Evolutionary conservation across 2,888 invertebrate species (phyloP).

Genomic region (Sclerodermus sp.): DNA sequence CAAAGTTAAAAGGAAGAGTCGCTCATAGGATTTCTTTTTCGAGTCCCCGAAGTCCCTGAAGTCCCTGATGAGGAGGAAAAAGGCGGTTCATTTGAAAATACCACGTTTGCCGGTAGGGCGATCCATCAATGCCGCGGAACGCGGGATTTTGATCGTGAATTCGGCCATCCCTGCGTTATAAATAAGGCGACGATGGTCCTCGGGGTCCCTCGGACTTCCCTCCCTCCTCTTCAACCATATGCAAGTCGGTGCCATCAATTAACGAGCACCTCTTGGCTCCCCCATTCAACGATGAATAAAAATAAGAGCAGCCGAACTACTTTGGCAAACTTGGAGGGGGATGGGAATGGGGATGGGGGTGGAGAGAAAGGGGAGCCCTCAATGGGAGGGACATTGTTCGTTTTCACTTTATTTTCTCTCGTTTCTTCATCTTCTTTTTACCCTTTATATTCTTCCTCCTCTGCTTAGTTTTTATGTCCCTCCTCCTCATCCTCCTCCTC

Average conservation of each 20-base stretch:
- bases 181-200: constrained; percentile 43
- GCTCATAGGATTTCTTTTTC: too few relatives aligned
- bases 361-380: too few relatives aligned
- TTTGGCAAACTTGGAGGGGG: neutral
- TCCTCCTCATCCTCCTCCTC: constrained; percentile 25
- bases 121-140: constrained; percentile 54
- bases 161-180: constrained; percentile 50
- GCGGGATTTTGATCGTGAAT: constrained; percentile 54
- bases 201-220: constrained; percentile 22
- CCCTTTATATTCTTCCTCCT: constrained; percentile 5
- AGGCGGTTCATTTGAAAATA: constrained; percentile 41
- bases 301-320: constrained; percentile 32
- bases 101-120: constrained; percentile 18
- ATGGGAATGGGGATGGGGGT: constrained; percentile 7
- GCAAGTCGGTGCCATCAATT: constrained; percentile 51
- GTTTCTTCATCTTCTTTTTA: constrained; percentile 1
- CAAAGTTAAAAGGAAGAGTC: neutral
- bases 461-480: constrained; percentile 21
- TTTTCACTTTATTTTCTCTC: constrained; percentile 20
- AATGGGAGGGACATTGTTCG: constrained; percentile 39
- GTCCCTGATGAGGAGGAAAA: constrained; percentile 21
- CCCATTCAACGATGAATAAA: constrained; percentile 55
- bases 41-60: too few relatives aligned
- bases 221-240: constrained; percentile 22
- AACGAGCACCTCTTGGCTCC: constrained; percentile 50